Base-by-base conservation (phyloP, 2,113 vertebrate species). In the Pelodiscus sinensis region DNA sequence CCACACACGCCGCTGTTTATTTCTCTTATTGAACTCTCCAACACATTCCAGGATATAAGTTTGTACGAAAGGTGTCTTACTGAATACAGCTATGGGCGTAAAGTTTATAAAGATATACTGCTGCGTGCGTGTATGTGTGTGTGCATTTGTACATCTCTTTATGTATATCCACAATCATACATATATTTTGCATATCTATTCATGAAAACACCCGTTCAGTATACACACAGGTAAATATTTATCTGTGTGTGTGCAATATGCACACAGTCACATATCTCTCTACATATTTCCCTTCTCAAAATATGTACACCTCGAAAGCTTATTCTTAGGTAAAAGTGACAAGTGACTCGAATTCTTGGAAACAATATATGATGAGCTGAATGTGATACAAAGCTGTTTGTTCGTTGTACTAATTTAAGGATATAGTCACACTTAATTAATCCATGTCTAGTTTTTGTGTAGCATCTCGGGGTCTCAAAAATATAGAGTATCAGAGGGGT, bases 351-450 rank as follows among this genome's bases (percentile, higher is more conserved):
- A 94, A 87, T 93, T 95, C 92, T 90, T 94, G 91, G 85, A 97
- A 94, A 95, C 90, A 1, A 94, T 91, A 92, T 92, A 93, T 87
- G 91, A 91, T 93, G 91, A 96, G 92, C 94, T 96, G 97, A 97
- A 95, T 90, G 96, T 81, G 90, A 95, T 96, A 97, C 3, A 1
- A 97, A 96, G 95, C 93, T 94, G 94, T 98, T 98, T 97, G 85
- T 97, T 97, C 95, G 97, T 97, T 97, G 97, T 95, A 92, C 87
- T 98, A 94, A 97, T 97, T 97, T 97, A 97, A 97, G 96, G 91
- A 96, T 96, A 97, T 80, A 96, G 96, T 98, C 97, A 98, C 96
- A 97, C 94, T 96, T 98, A 98, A 98, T 98, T 98, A 97, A 98
- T 97, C 97, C 81, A 97, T 92, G 92, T 97, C 96, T 98, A 92